Percentiles rank a stretch among this genome's conserved stretches.
phyloP scores from a whole-genome alignment of 2,113 vertebrate genomes.

The Theristicus caerulescens region DNA sequence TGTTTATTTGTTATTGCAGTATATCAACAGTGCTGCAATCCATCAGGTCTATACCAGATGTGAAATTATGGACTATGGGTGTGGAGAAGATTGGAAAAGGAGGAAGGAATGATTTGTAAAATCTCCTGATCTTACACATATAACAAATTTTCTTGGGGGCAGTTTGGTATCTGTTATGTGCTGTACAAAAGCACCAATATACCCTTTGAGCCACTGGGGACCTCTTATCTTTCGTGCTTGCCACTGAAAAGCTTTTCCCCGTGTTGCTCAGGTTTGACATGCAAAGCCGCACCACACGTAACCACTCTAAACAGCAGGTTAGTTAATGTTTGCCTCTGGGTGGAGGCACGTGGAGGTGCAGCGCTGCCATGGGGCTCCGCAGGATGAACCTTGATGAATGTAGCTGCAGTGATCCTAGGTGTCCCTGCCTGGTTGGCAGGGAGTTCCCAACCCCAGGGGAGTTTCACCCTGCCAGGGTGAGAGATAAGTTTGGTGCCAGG shows the following conservation, averaged over 20 bases:
- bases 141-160: not conserved
- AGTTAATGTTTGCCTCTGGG: not conserved
- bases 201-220: not conserved
- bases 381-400: not conserved
- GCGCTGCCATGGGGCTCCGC: not conserved
- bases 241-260: not conserved
- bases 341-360: not conserved
- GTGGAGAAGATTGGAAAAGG: not conserved
- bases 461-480: not conserved
- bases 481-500: not conserved
- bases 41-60: not conserved
- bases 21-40: not conserved
- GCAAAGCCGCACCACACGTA: not conserved
- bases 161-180: not conserved
- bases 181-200: not conserved
- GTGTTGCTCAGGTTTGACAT: not conserved
- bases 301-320: not conserved
- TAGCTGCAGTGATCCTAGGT: not conserved
- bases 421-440: accelerated
- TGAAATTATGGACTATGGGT: not conserved
- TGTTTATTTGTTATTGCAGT: slow-evolving; percentile 2
- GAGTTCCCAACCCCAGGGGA: not conserved
- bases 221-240: not conserved
- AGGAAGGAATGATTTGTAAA: not conserved
- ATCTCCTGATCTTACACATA: not conserved